Evolutionary conservation across 2,888 invertebrate genomes (phyloP).

Genomic region (Nysson spinosus): DNA sequence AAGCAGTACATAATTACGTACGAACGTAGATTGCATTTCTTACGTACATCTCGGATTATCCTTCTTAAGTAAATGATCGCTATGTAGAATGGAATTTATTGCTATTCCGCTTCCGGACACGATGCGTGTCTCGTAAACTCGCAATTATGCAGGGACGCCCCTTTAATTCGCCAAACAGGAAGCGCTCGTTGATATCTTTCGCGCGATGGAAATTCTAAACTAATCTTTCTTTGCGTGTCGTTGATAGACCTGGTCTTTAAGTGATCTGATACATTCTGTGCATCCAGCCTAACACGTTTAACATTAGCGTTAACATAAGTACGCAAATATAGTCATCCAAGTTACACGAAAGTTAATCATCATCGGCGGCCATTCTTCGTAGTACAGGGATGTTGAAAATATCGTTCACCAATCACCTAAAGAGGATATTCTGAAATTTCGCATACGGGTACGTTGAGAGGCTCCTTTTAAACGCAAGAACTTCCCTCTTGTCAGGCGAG

Average conservation of each 20-base stretch:
- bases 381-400: no score
- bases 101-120: background rate
- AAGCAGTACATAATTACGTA: slow-evolving; percentile 5
- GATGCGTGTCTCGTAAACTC: background rate
- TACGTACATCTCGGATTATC: background rate
- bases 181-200: background rate
- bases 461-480: slow-evolving; percentile 6
- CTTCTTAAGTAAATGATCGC: slow-evolving; percentile 12
- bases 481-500: background rate
- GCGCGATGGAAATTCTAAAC: background rate
- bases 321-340: no score
- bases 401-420: background rate
- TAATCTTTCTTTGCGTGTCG: background rate
- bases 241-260: no score
- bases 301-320: no score
- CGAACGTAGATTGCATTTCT: slow-evolving; percentile 3
- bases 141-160: background rate
- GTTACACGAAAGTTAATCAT: no score
- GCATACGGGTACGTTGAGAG: background rate
- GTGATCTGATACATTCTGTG: no score
- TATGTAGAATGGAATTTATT: slow-evolving; percentile 10
- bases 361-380: no score
- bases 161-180: background rate
- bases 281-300: no score
- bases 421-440: slow-evolving; percentile 12